phyloP scores from a whole-genome alignment of 2,113 vertebrate species.

The Hemibagrus wyckioides region DNA sequence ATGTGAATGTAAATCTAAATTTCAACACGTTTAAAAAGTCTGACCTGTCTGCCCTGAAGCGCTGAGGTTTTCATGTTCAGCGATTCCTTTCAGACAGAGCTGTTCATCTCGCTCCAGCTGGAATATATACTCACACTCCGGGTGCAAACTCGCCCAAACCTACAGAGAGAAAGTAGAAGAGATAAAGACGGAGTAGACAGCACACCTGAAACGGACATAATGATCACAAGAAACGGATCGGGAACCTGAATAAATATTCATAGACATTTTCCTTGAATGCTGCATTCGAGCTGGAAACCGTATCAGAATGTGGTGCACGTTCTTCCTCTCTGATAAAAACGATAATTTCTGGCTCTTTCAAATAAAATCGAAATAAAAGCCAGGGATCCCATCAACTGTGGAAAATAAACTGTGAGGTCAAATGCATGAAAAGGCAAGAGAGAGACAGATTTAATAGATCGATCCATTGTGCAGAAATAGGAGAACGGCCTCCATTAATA shows the following conservation, averaged over 20 bases:
- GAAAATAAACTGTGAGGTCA: background rate
- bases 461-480: background rate
- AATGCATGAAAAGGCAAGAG: background rate
- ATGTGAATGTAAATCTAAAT: background rate
- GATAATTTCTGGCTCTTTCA: background rate
- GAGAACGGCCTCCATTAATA: background rate
- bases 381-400: background rate
- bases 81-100: slow-evolving; percentile 65
- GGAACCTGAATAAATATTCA: slow-evolving; percentile 4
- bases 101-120: slow-evolving; percentile 72
- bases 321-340: background rate
- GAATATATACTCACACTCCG: slow-evolving; percentile 76
- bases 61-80: slow-evolving; percentile 64
- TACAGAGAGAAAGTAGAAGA: slow-evolving; percentile 44
- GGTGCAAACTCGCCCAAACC: slow-evolving; percentile 70
- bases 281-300: background rate
- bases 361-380: background rate
- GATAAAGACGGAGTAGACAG: background rate
- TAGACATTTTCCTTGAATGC: background rate
- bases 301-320: background rate
- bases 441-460: background rate
- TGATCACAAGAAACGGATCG: background rate
- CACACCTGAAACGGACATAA: background rate
- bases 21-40: background rate
- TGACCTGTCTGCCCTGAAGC: slow-evolving; percentile 64